Conservation (phyloP, 1,140 invertebrate species). For the Scaptomyza hsui region DNA sequence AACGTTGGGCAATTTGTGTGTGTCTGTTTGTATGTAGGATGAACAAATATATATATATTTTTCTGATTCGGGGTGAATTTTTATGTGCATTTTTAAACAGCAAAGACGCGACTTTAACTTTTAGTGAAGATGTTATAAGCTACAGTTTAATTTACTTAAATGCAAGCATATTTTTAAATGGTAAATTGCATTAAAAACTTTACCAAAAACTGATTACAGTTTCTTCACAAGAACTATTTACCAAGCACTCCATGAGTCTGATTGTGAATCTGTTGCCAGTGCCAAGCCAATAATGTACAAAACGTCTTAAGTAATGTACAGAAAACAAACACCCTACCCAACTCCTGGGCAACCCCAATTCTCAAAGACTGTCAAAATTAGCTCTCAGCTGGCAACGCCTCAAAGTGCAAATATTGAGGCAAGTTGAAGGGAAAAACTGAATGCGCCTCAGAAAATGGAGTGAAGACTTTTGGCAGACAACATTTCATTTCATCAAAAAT, state of each 20-base stretch:
- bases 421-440: conserved; percentile 35
- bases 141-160: conserved; percentile 36
- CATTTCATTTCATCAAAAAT: conserved; percentile 53
- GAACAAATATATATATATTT: conserved; percentile 76
- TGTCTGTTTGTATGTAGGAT: conserved; percentile 14
- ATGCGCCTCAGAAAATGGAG: conserved; percentile 2
- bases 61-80: conserved; percentile 27
- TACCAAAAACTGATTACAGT: conserved; percentile 69
- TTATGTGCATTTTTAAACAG: conserved; percentile 62
- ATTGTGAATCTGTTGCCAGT: conserved; percentile 34
- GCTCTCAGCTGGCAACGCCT: conserved; percentile 66
- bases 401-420: conserved; percentile 72
- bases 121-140: not conserved
- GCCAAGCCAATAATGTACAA: conserved; percentile 62
- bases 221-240: conserved; percentile 48
- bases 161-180: conserved; percentile 63
- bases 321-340: conserved; percentile 10
- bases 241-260: conserved; percentile 63
- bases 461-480: conserved; percentile 41
- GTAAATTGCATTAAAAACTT: conserved; percentile 65
- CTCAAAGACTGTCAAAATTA: conserved; percentile 58
- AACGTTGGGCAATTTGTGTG: conserved; percentile 45
- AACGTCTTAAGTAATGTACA: conserved; percentile 46
- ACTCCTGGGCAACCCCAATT: not conserved
- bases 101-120: no score